Conservation (phyloP, 2,113 vertebrate species). For the Heteronetta atricapilla region DNA sequence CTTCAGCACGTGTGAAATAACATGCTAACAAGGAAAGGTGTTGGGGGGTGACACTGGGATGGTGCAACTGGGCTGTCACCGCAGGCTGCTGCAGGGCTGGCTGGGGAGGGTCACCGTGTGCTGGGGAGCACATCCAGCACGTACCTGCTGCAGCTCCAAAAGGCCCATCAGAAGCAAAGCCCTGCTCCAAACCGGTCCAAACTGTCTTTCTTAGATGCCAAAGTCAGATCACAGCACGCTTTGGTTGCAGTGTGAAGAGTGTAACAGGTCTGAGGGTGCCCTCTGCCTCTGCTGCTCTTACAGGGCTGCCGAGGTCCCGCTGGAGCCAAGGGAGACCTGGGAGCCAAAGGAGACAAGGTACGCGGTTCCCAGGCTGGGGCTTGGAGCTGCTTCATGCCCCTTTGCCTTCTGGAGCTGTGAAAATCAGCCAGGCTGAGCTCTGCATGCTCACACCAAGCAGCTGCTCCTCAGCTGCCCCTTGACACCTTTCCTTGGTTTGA, state of each 20-base stretch:
- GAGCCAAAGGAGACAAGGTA: constrained; percentile 85
- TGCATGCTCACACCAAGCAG: background rate
- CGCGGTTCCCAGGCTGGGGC: rapidly evolving
- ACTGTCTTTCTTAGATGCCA: background rate
- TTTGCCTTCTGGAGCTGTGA: background rate
- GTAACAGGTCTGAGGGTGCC: rapidly evolving
- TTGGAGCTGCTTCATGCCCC: background rate
- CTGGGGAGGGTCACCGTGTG: rapidly evolving
- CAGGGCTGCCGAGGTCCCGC: constrained; percentile 79
- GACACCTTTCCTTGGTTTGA: background rate
- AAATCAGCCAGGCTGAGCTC: background rate
- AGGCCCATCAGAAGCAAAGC: background rate
- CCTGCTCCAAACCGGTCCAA: background rate
- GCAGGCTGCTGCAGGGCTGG: background rate
- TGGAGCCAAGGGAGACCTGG: constrained; percentile 82
- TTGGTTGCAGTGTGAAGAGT: background rate
- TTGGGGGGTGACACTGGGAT: rapidly evolving
- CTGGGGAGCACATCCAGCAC: background rate
- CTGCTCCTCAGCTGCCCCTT: rapidly evolving
- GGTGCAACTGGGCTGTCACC: background rate
- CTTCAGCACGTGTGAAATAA: background rate
- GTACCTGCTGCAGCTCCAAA: background rate
- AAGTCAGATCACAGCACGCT: background rate
- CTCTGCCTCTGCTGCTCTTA: background rate
- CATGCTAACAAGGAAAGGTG: background rate